Evolutionary conservation across 2,888 invertebrate genomes (phyloP).

Genomic region (Phortica okadai): DNA sequence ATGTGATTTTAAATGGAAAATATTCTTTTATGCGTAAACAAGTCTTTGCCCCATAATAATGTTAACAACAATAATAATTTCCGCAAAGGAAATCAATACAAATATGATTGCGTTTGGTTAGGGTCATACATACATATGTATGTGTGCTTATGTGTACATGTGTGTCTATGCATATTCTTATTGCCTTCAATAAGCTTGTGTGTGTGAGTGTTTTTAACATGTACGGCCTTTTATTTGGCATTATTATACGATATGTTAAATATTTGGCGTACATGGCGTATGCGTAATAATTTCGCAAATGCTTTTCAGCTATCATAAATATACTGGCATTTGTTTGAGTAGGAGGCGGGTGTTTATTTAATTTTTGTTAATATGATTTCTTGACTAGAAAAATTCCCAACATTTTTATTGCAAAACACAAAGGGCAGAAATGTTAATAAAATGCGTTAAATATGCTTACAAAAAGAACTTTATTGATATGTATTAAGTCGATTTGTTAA

Average conservation of each 20-base stretch:
- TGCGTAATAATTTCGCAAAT: constrained; percentile 65
- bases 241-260: constrained; percentile 60
- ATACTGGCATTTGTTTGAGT: not conserved
- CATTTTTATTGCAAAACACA: too few relatives aligned
- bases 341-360: not conserved
- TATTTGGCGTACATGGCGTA: constrained; percentile 67
- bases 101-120: constrained; percentile 46
- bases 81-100: constrained; percentile 62
- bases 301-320: constrained; percentile 33
- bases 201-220: constrained; percentile 33
- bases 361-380: too few relatives aligned
- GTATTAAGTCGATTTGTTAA: not conserved
- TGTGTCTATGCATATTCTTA: constrained; percentile 35
- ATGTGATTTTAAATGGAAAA: constrained; percentile 61
- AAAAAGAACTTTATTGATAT: not conserved
- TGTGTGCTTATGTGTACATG: constrained; percentile 29
- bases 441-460: not conserved
- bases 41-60: constrained; percentile 41
- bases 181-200: constrained; percentile 5
- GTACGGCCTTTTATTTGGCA: constrained; percentile 66
- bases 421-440: not conserved
- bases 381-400: too few relatives aligned
- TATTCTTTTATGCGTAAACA: constrained; percentile 20
- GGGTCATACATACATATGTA: not conserved
- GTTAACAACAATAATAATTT: constrained; percentile 69